phyloP scores from a whole-genome alignment of 2,113 vertebrate species.

The Oreotragus oreotragus region DNA sequence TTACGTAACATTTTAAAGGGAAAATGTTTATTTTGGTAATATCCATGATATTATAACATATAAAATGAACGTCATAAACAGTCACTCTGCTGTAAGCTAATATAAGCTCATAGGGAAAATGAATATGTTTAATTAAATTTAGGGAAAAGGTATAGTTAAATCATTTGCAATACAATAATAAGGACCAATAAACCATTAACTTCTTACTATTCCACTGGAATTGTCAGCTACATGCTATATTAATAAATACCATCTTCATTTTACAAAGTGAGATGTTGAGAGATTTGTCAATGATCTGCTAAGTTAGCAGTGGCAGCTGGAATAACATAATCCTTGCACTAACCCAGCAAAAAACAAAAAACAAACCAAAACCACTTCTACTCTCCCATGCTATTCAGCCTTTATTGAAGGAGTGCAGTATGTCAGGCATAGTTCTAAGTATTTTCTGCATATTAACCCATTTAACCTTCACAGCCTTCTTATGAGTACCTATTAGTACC shows the following conservation, averaged over 20 bases:
- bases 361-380: background rate
- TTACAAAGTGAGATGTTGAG: conserved; percentile 12
- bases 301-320: background rate
- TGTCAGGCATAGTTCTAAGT: background rate
- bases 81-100: conserved; percentile 69
- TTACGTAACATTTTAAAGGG: conserved; percentile 52
- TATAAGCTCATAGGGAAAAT: conserved; percentile 77
- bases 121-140: conserved; percentile 78
- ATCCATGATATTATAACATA: conserved; percentile 64
- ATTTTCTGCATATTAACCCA: background rate
- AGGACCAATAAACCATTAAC: conserved; percentile 64
- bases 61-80: conserved; percentile 66
- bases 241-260: conserved; percentile 58
- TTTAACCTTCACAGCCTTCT: background rate
- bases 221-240: conserved; percentile 53
- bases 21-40: conserved; percentile 68
- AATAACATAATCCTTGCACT: background rate
- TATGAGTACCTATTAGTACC: background rate
- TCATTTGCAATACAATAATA: conserved; percentile 63
- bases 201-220: conserved; percentile 57
- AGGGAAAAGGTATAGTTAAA: conserved; percentile 67
- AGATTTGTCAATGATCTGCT: background rate
- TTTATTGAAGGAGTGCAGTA: background rate
- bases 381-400: background rate
- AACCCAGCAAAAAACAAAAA: background rate